These are phyloP conservation scores for Lycopodina hypogea DNA, from an alignment of 37 sponge, comb jelly and placozoan species.

Conservation along the genomic window DNA sequence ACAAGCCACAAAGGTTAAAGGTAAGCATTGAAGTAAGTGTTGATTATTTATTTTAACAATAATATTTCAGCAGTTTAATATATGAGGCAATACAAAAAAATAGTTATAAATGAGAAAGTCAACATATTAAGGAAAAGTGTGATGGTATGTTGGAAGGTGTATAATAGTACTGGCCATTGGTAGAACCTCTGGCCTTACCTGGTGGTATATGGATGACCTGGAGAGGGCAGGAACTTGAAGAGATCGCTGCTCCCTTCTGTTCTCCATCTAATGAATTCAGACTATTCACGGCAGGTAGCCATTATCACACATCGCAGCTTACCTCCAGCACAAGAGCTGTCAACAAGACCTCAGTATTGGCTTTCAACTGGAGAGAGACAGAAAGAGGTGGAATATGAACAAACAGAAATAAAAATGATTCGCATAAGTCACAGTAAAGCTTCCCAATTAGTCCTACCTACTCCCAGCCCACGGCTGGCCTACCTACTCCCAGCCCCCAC, in stretches of 20 bases:
- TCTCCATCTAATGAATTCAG: neutral
- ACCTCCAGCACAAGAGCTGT: conserved; percentile 39
- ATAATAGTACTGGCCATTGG: too few relatives aligned
- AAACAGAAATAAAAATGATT: neutral
- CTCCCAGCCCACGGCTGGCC: too few relatives aligned
- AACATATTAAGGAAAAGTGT: too few relatives aligned
- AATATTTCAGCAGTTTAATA: too few relatives aligned
- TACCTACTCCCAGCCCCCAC: too few relatives aligned
- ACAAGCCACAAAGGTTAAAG: neutral
- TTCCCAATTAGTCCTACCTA: neutral
- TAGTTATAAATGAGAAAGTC: neutral
- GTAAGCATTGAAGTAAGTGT: neutral
- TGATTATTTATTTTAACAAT: too few relatives aligned
- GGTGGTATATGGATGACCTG: conserved; percentile 66
- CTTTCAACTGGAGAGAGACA: conserved; percentile 37
- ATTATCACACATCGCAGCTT: too few relatives aligned
- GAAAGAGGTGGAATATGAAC: neutral
- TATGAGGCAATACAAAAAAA: neutral
- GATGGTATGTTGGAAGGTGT: too few relatives aligned
- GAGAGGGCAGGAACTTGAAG: conserved; percentile 41
- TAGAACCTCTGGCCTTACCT: too few relatives aligned
- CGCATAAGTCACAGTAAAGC: neutral
- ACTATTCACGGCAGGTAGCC: too few relatives aligned
- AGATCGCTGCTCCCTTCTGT: conserved; percentile 10
- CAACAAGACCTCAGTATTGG: conserved; percentile 34